phyloP scores from a whole-genome alignment of 2,888 invertebrate species.

The Zelleria hepariella region DNA sequence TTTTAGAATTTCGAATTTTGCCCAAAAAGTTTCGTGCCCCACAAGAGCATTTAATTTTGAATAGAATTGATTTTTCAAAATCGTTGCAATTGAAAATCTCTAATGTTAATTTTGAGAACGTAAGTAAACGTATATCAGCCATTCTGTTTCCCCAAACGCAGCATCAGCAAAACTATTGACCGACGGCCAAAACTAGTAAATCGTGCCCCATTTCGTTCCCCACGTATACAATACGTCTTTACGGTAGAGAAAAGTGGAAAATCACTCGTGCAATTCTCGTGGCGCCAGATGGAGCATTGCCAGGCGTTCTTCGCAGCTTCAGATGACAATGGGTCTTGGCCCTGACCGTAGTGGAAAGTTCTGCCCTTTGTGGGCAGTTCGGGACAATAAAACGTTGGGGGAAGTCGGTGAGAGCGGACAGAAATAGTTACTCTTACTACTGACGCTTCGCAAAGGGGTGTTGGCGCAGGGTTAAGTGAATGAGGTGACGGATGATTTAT shows the following conservation, averaged over 20 bases:
- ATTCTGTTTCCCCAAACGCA: background rate
- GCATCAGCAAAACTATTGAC: conserved; percentile 12
- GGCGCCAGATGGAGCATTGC: conserved; percentile 53
- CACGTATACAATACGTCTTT: conserved; percentile 12
- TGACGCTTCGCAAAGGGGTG: too few species aligned
- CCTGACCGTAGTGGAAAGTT: background rate
- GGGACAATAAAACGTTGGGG: background rate
- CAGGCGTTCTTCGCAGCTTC: conserved; percentile 29
- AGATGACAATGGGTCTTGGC: conserved; percentile 10
- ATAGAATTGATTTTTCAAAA: too few species aligned
- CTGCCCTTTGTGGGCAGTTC: background rate
- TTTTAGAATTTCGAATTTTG: too few species aligned
- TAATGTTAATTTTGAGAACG: too few species aligned
- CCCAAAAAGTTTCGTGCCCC: too few species aligned
- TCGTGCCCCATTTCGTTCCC: conserved; percentile 9
- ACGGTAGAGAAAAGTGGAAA: conserved; percentile 43
- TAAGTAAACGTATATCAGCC: background rate
- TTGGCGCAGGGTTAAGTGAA: too few species aligned
- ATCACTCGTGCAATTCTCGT: conserved; percentile 27
- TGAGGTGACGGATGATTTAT: too few species aligned
- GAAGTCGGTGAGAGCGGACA: background rate
- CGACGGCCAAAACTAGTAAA: conserved; percentile 17
- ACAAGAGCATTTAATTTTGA: too few species aligned
- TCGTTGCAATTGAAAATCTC: too few species aligned
- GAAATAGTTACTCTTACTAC: background rate